A percentile compares a stretch with the other conserved stretches of the same genome.
Conservation (phyloP, 2,888 invertebrate genomes). For the Eumacrocentrus americanus region DNA sequence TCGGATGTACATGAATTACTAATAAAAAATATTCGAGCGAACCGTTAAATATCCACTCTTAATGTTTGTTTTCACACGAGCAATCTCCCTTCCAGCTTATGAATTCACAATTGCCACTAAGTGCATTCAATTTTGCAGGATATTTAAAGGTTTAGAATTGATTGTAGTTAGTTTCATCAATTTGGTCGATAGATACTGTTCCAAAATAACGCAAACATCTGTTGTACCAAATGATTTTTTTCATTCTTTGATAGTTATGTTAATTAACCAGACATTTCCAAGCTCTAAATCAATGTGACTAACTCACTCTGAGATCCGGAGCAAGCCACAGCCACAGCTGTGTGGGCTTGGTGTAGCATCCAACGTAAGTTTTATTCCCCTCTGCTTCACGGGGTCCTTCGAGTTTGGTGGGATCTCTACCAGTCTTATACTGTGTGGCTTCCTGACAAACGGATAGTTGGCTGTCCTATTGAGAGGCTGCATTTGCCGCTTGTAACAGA, state of each 20-base stretch:
- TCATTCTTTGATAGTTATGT: not conserved
- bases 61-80: not conserved
- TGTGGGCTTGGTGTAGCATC: conserved; percentile 64
- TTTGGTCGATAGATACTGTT: conserved; percentile 9
- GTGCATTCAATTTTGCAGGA: not conserved
- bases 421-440: conserved; percentile 82
- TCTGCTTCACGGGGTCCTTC: conserved; percentile 63
- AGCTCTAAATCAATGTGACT: conserved; percentile 2
- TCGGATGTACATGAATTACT: conserved; percentile 51
- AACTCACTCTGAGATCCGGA: conserved; percentile 75
- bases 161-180: conserved; percentile 12
- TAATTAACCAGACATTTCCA: not conserved
- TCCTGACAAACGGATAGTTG: conserved; percentile 63
- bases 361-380: conserved; percentile 70
- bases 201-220: not conserved
- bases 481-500: conserved; percentile 77
- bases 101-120: not conserved
- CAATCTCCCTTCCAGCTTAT: too few species aligned
- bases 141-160: conserved; percentile 32
- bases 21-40: not conserved
- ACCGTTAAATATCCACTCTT: conserved; percentile 14
- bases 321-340: conserved; percentile 65
- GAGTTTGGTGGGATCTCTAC: conserved; percentile 77
- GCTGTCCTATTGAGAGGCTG: conserved; percentile 67
- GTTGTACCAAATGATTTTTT: not conserved